phyloP scores from a whole-genome alignment of 2,888 invertebrate genomes.

The Lepidocyrtoides sp. region DNA sequence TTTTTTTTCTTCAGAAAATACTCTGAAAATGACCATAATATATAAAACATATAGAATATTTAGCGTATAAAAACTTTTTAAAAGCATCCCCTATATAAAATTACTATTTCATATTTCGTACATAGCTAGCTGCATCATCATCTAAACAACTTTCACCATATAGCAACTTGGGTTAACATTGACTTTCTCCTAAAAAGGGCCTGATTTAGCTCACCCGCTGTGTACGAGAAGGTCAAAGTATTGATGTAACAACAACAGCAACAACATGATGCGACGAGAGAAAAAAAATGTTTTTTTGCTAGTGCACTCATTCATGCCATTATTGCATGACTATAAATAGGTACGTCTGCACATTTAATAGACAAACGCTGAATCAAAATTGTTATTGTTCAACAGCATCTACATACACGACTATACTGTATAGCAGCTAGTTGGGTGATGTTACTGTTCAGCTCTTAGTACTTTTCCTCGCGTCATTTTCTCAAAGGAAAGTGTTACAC shows the following conservation, averaged over 20 bases:
- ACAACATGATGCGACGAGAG: slow-evolving; percentile 31
- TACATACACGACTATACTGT: too few species aligned
- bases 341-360: background rate
- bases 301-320: slow-evolving; percentile 69
- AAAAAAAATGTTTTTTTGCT: slow-evolving; percentile 9
- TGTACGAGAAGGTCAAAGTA: slow-evolving; percentile 67
- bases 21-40: background rate
- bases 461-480: background rate
- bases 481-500: background rate
- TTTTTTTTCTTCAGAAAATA: slow-evolving; percentile 5
- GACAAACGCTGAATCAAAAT: slow-evolving; percentile 28
- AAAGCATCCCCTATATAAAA: background rate
- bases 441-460: background rate
- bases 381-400: slow-evolving; percentile 48
- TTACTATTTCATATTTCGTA: background rate
- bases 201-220: slow-evolving; percentile 40
- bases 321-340: slow-evolving; percentile 55
- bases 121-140: background rate
- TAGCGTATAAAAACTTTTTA: background rate
- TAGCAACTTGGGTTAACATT: slow-evolving; percentile 61
- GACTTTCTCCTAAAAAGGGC: slow-evolving; percentile 58
- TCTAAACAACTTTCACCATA: slow-evolving; percentile 42
- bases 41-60: background rate
- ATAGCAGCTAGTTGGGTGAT: too few species aligned
- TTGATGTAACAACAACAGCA: slow-evolving; percentile 77